Conservation (phyloP, 1,140 invertebrate genomes). For the Papilio glaucus region DNA sequence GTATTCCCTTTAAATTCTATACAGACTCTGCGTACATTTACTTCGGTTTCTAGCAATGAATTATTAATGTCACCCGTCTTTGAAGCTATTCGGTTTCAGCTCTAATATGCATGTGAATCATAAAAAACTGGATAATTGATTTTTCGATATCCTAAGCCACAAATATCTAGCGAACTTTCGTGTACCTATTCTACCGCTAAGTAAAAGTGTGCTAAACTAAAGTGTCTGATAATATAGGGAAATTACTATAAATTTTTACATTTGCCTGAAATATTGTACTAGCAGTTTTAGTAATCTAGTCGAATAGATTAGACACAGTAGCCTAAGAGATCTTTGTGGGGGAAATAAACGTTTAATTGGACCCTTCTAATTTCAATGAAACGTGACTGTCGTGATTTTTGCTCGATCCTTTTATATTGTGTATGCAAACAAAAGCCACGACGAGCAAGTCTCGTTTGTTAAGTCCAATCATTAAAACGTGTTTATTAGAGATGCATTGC, state of each 20-base stretch:
- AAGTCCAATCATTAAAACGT: too few species aligned
- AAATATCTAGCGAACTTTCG: too few species aligned
- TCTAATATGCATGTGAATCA: conserved; percentile 2
- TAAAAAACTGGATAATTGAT: background rate
- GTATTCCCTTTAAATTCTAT: background rate
- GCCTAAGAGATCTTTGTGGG: background rate
- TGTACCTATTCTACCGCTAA: too few species aligned
- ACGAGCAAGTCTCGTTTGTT: background rate
- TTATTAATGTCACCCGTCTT: background rate
- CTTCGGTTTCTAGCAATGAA: background rate
- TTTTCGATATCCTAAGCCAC: too few species aligned
- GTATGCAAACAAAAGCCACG: conserved; percentile 2
- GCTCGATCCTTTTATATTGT: background rate
- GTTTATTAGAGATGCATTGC: too few species aligned
- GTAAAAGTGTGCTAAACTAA: too few species aligned
- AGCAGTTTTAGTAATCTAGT: too few species aligned
- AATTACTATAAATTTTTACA: too few species aligned
- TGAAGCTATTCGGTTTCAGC: background rate
- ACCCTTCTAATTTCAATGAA: background rate
- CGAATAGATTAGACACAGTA: too few species aligned
- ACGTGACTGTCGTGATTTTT: conserved; percentile 1
- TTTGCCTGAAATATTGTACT: too few species aligned
- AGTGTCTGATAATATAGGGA: too few species aligned
- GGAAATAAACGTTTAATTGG: conserved; percentile 1
- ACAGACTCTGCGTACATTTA: conserved; percentile 1